Conservation (phyloP, 2,888 invertebrate species). For the Nomada lathburiana region DNA sequence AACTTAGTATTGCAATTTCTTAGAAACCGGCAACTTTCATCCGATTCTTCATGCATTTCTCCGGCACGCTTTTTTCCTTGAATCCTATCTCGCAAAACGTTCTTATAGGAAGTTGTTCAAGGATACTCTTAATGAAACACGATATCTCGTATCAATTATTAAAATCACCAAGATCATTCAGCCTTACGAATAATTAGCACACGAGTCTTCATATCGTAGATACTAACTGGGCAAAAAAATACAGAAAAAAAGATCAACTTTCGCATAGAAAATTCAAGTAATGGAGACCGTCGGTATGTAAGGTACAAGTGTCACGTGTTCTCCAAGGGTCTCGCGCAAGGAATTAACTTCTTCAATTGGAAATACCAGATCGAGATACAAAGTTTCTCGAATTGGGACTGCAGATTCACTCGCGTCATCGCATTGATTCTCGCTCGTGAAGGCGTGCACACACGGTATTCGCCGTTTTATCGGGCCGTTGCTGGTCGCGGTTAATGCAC, state of each 20-base stretch:
- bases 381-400: background rate
- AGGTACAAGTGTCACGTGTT: too few species aligned
- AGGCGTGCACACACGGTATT: background rate
- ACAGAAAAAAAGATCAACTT: too few species aligned
- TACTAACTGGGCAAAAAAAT: too few species aligned
- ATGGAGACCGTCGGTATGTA: too few species aligned
- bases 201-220: background rate
- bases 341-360: too few species aligned
- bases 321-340: too few species aligned
- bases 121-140: too few species aligned
- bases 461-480: constrained; percentile 18
- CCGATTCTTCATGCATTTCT: constrained; percentile 1
- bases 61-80: background rate
- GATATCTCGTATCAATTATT: background rate
- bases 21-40: background rate
- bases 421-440: background rate
- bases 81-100: background rate
- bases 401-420: background rate
- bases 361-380: background rate
- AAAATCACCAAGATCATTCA: background rate
- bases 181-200: background rate
- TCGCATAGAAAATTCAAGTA: too few species aligned
- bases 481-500: constrained; percentile 37
- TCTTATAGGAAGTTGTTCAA: too few species aligned
- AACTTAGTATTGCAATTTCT: background rate